phyloP scores from a whole-genome alignment of 1,140 invertebrate species.

The Cyphomyrmex costatus region DNA sequence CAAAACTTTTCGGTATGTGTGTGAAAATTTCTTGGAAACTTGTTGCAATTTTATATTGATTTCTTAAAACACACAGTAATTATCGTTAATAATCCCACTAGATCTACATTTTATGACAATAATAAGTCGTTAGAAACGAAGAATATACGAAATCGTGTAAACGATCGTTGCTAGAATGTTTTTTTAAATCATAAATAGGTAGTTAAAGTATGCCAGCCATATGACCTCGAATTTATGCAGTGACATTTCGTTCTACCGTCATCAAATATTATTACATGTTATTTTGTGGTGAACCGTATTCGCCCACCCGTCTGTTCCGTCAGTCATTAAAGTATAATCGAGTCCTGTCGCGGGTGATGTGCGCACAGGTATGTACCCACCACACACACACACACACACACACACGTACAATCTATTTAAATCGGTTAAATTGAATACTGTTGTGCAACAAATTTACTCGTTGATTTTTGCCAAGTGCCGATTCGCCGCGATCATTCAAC shows the following conservation, averaged over 20 bases:
- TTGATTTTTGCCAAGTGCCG: conserved; percentile 54
- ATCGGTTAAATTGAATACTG: conserved; percentile 44
- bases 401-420: conserved; percentile 40
- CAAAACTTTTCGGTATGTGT: background rate
- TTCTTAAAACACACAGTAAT: background rate
- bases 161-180: too few relatives aligned
- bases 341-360: conserved; percentile 29
- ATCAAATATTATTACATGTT: conserved; percentile 62
- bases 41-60: background rate
- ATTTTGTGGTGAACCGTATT: conserved; percentile 56
- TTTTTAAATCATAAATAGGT: too few relatives aligned
- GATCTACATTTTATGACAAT: background rate
- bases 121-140: background rate
- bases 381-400: background rate
- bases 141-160: background rate
- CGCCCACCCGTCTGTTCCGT: conserved; percentile 30
- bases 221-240: conserved; percentile 41
- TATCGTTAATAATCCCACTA: background rate
- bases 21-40: background rate
- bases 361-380: background rate
- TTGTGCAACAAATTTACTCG: conserved; percentile 24
- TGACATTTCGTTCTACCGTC: conserved; percentile 51
- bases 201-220: conserved; percentile 3
- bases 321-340: conserved; percentile 59
- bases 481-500: background rate